Evolutionary conservation across 2,888 invertebrate species (phyloP).

Genomic region (Drosophila ezoana): DNA sequence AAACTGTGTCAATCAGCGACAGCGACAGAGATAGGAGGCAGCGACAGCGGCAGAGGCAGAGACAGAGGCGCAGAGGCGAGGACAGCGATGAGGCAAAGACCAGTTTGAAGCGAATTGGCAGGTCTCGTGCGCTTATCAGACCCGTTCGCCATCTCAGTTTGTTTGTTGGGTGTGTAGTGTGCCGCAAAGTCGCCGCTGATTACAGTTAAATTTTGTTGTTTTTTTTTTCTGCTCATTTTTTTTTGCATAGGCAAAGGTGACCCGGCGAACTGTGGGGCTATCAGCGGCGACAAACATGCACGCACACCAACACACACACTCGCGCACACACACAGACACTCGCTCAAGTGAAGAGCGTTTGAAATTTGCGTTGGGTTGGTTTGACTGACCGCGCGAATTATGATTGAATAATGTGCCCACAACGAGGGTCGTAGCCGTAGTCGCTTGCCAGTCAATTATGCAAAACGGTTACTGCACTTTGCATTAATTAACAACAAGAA

Average conservation of each 20-base stretch:
- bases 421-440: conserved; percentile 51
- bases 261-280: conserved; percentile 75
- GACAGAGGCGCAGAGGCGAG: conserved; percentile 7
- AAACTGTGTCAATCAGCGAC: conserved; percentile 63
- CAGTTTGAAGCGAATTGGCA: conserved; percentile 78
- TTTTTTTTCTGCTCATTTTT: conserved; percentile 34
- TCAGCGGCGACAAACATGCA: conserved; percentile 73
- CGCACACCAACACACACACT: conserved; percentile 49
- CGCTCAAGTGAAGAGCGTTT: conserved; percentile 39
- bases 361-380: conserved; percentile 61
- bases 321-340: conserved; percentile 4
- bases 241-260: conserved; percentile 80
- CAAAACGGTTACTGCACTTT: conserved; percentile 81
- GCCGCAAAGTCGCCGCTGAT: conserved; percentile 65
- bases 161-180: conserved; percentile 64
- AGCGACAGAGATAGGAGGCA: conserved; percentile 9
- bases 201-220: conserved; percentile 57
- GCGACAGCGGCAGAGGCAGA: background rate
- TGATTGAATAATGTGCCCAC: conserved; percentile 77
- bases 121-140: conserved; percentile 69
- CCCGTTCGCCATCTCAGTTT: conserved; percentile 66
- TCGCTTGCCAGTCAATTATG: conserved; percentile 71
- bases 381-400: conserved; percentile 73
- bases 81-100: conserved; percentile 31
- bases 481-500: conserved; percentile 71